Evolutionary conservation across 2,888 invertebrate genomes (phyloP), one percentile per base, ranked within the genome.

Genomic region (Leucophenga montana): DNA sequence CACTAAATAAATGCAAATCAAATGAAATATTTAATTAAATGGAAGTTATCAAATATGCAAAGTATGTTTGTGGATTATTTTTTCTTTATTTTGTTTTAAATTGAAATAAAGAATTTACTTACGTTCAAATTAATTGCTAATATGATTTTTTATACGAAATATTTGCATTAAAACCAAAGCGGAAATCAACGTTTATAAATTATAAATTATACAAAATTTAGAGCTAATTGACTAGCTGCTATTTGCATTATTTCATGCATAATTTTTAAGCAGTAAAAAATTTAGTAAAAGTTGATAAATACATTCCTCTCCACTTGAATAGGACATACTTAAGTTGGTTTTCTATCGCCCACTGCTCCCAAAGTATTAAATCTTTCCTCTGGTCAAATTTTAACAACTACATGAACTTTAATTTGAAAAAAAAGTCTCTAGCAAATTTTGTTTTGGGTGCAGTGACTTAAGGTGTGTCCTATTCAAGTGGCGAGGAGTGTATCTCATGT

Each of bases 1-100:
- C 39, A 39, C 39, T 33, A 59, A 59, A 59, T 31, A 59, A 59
- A 59, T 59, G 33, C 31, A 59, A 59, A 59, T 59, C 14, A 33
- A 33, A 33, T 59, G 16, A 59, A 59, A 59, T 31, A 59, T 59
- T 59, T 59, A 59, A 59, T 59, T 59, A 59, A 59, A 59, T 33
- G 33, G 14, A 31, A 31, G 27, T 33, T 59, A 59, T 59, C 33
- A 59, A 59, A 59, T 59, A 59, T 59, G 59, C 31, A 59, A 59
- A 59, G 31, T n/a, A 33, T 59, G 31, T n/a, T 16, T 59, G 59
- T 4, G 27, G 14, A 59, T 39, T 8, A 1, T 39, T 39, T 39
- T 39, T 8, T 39, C 1, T 39, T 39, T 39, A 11, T 39, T 39
- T 39, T 39, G 3, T 39, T 39, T 39, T 8, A 11, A 11, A 5